Evolutionary conservation across 2,113 vertebrate genomes (phyloP).

Genomic region (Pangasianodon gigas): DNA sequence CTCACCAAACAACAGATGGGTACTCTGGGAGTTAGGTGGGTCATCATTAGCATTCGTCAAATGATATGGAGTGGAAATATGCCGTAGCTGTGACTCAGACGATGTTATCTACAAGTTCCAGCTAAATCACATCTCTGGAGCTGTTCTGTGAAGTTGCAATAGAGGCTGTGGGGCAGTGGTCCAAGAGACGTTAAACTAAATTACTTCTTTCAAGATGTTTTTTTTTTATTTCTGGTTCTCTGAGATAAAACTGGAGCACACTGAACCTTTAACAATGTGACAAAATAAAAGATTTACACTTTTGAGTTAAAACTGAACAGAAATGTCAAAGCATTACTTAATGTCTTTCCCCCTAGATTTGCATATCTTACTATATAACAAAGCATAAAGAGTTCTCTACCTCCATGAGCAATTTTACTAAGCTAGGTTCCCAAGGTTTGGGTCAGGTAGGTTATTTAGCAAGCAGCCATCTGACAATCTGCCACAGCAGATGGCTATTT

Average conservation of each 20-base stretch:
- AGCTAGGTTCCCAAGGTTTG: constrained; percentile 38
- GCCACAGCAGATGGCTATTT: constrained; percentile 64
- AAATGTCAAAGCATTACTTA: too few relatives aligned
- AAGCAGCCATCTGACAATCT: constrained; percentile 53
- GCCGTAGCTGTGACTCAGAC: constrained; percentile 11
- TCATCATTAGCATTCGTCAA: constrained; percentile 16
- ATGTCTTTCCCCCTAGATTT: neutral
- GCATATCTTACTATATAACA: neutral
- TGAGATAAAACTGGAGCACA: constrained; percentile 1
- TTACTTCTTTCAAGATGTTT: neutral
- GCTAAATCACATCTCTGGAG: neutral
- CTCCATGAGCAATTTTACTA: neutral
- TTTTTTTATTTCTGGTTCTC: neutral
- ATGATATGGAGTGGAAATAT: constrained; percentile 18
- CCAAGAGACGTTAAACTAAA: neutral
- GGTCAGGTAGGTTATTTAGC: constrained; percentile 49
- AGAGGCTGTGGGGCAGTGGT: neutral
- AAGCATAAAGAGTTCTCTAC: neutral
- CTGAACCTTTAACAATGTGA: neutral
- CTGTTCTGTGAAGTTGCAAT: constrained; percentile 8
- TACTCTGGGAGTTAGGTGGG: constrained; percentile 22
- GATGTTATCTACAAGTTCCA: constrained; percentile 18
- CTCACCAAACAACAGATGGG: constrained; percentile 34
- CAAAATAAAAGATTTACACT: neutral
- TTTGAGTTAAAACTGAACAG: neutral